Percentiles rank a stretch among this genome's conserved stretches.
Evolutionary conservation across 2,113 vertebrate genomes (phyloP).

Genomic region (Antennarius striatus): DNA sequence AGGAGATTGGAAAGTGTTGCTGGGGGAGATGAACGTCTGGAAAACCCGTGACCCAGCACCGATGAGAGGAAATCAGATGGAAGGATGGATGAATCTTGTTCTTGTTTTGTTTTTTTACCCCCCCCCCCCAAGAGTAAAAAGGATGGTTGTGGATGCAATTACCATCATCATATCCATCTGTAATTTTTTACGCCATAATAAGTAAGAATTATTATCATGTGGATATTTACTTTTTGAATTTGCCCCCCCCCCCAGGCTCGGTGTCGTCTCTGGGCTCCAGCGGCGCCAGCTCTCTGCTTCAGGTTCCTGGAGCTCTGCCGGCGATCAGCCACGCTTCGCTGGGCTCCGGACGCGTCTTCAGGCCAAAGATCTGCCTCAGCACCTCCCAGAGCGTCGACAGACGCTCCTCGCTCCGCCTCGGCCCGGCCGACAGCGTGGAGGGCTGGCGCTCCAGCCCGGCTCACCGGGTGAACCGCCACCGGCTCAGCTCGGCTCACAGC

Average conservation of each 20-base stretch:
- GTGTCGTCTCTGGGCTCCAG: slow-evolving; percentile 83
- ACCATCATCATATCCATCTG: neutral
- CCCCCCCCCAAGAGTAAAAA: no score
- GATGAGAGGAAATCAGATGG: no score
- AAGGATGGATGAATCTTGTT: no score
- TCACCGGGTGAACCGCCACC: slow-evolving; percentile 45
- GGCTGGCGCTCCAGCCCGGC: slow-evolving; percentile 48
- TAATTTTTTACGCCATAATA: no score
- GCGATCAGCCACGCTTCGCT: slow-evolving; percentile 69
- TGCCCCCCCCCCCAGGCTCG: slow-evolving; percentile 77
- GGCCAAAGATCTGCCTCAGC: slow-evolving; percentile 70
- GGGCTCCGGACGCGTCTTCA: slow-evolving; percentile 55
- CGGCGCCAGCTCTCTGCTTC: slow-evolving; percentile 77
- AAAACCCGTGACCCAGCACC: no score
- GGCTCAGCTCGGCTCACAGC: slow-evolving; percentile 69
- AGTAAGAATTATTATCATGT: no score
- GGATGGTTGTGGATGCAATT: no score
- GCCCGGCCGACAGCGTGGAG: slow-evolving; percentile 49
- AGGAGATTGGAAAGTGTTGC: no score
- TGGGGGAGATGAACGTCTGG: no score
- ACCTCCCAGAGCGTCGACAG: slow-evolving; percentile 61
- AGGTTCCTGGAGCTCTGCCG: slow-evolving; percentile 77
- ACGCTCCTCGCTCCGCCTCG: slow-evolving; percentile 35
- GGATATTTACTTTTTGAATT: no score
- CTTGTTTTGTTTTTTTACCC: no score